A percentile compares a stretch with the other conserved stretches of the same genome.
Conservation (phyloP, 2,888 invertebrate genomes). For the Caenorhabditis auriculariae region DNA sequence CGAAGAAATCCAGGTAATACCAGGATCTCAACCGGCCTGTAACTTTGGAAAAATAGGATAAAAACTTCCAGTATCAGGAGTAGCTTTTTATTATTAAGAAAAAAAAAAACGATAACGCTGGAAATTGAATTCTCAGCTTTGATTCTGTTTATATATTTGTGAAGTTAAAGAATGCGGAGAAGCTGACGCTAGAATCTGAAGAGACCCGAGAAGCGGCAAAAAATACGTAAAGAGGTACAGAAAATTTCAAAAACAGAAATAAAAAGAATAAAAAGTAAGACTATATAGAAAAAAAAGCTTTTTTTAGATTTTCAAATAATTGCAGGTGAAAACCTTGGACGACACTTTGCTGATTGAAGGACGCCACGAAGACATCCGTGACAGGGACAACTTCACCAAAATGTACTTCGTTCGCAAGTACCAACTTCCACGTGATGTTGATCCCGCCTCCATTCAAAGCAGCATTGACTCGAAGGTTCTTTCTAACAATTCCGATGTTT, state of each 20-base stretch:
- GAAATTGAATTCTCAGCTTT: too few relatives aligned
- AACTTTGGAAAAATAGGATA: not conserved
- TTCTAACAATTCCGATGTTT: not conserved
- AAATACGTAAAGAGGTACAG: not conserved
- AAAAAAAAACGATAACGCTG: too few relatives aligned
- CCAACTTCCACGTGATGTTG: constrained; percentile 60
- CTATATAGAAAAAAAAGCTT: not conserved
- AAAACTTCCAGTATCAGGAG: too few relatives aligned
- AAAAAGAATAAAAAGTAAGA: not conserved
- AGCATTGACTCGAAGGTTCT: constrained; percentile 52
- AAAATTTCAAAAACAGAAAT: not conserved
- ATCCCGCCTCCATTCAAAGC: constrained; percentile 47
- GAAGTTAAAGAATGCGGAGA: too few relatives aligned
- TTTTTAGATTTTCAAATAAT: not conserved
- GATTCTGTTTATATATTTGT: too few relatives aligned
- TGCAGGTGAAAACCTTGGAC: constrained; percentile 58
- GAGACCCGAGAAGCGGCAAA: not conserved
- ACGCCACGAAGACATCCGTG: constrained; percentile 59
- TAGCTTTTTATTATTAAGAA: too few relatives aligned
- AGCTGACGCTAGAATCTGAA: not conserved
- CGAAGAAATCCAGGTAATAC: constrained; percentile 57
- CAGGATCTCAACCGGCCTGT: not conserved
- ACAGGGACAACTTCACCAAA: constrained; percentile 57
- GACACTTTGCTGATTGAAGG: constrained; percentile 62
- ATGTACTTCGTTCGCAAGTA: constrained; percentile 63